Evolutionary conservation across 2,113 vertebrate genomes (phyloP).

Genomic region (Uria lomvia): DNA sequence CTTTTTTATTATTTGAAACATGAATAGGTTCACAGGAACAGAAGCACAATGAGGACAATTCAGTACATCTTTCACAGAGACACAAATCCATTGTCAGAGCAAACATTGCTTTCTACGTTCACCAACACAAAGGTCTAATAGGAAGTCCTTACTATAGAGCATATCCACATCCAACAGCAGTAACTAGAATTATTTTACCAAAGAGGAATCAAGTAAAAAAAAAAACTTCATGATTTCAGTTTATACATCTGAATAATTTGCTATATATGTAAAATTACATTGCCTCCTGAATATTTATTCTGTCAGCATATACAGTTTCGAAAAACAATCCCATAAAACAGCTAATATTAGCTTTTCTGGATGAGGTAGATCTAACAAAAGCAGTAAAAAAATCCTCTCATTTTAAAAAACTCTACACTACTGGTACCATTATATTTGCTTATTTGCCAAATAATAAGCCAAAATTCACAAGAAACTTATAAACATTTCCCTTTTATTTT

Average conservation of each 20-base stretch:
- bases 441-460: background rate
- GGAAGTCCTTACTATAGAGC: background rate
- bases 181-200: background rate
- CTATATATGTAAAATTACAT: background rate
- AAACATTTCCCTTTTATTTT: background rate
- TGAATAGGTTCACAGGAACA: background rate
- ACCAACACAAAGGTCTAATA: background rate
- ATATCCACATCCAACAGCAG: background rate
- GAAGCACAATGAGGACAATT: conserved; percentile 19
- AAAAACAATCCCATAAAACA: background rate
- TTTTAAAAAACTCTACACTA: background rate
- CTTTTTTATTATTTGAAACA: background rate
- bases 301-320: background rate
- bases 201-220: background rate
- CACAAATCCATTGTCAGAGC: background rate
- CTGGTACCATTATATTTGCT: background rate
- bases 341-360: background rate
- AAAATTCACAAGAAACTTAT: background rate
- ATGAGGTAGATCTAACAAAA: background rate
- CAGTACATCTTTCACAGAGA: background rate
- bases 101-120: background rate
- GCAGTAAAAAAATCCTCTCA: background rate
- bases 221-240: background rate
- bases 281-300: background rate
- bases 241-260: background rate